Base-by-base conservation (phyloP, 2,888 invertebrate genomes). In the Xanthorhoe spadicearia region DNA sequence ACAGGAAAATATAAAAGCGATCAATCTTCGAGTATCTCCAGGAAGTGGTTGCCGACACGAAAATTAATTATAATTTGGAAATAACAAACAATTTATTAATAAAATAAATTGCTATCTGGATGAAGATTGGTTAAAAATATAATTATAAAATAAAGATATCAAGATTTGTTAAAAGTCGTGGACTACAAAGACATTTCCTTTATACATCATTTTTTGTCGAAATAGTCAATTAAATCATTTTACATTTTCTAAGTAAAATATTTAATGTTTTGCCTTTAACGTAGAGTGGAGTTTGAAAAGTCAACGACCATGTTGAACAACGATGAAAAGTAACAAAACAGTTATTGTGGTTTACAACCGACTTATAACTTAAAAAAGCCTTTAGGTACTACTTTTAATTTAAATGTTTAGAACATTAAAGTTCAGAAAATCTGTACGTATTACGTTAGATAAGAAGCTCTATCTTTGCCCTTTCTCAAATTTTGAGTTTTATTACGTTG, bases 181-280 rank as follows among this genome's bases (percentile, higher is more conserved):
- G 63, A 73, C 73, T 77, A 71, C 72, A 72, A 76, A 74, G 74
- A 77, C 79, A 80, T 82, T 82, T 78, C 78, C 75, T 77, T 81
- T 81, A 79, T 81, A 4, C 1, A 23, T 23, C 23, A 23, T 4
- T 86, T 86, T 74, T 64, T 74, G 71, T 71, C 76, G 76, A 84
- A 82, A 83, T 73, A 77, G 78, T 77, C 79, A 77, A 81, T 84
- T 82, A 85, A 85, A 81, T 79, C 77, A 66, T 70, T 68, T 53
- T 62, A 55, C 64, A 68, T 35, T 51, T 61, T 55, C 66, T 59
- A 23, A 15, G 2, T 32, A 19, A 52, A 56, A 64, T 54, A 66
- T 59, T 71, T 51, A 57, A 54, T 60, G 49, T 62, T 66, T 19
- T 52, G 43, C 32, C n/a, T n/a, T 38, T 66, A 64, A 64, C 62